Base-by-base conservation (phyloP, 2,113 vertebrate species). In the Mystacornis crossleyi region DNA sequence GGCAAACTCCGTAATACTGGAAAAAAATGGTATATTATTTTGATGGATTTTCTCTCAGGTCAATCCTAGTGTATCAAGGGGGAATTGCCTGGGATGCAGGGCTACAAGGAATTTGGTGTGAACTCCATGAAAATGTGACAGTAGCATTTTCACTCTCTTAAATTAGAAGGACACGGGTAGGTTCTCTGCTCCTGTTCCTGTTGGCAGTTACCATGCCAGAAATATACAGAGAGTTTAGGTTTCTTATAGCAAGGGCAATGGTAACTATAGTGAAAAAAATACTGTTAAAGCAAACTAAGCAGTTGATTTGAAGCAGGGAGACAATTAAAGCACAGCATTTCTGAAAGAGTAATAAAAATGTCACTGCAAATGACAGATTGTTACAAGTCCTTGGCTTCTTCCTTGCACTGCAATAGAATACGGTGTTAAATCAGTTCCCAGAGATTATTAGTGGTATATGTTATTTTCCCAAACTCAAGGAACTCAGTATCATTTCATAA, bases 341-440 rank as follows among this genome's bases (percentile, higher is more conserved):
- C 93, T 95, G 91, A 93, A 87, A 96, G 81, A 90, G 92, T 94
- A 95, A 97, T 96, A 97, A 97, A 97, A 96, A 95, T 92, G 96
- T 97, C 96, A 97, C 89, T 47, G 86, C 66, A 83, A 91, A 79
- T 97, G 95, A 97, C 11, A 58, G 92, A 97, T 96, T 91, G 89
- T 93, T 96, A 92, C 93, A 92, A 94, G 91, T 95, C 95, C 96
- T 97, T 97, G 96, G 94, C 91, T 97, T 88, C 86, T 91, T 96
- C 81, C 84, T 90, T 80, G 86, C 81, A 64, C 71, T 73, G 92
- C 75, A 70, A 93, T 50, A 90, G 91, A 94, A 84, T 93, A 85
- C 2, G 33, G 90, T 78, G 87, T 92, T 97, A 96, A 97, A 97
- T 96, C 95, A 96, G 64, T 93, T 93, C 92, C 72, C 86, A 87